These are phyloP conservation scores for Gila orcuttii DNA, from an alignment of 2,113 vertebrate genomes.

Conservation along the genomic window DNA sequence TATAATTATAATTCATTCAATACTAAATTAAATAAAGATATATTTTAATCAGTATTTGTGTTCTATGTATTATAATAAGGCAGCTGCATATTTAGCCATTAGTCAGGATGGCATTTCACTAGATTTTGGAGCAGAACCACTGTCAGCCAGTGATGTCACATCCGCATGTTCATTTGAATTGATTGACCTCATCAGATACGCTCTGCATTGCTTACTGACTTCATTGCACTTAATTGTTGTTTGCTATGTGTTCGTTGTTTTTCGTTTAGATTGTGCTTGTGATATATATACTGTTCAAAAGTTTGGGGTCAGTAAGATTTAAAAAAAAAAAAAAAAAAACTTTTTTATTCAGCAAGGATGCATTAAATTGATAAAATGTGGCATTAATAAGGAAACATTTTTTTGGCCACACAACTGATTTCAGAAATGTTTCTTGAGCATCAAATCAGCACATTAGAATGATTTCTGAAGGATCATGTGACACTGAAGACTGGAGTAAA, in stretches of 20 bases:
- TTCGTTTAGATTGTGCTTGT: background rate
- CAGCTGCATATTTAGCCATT: conserved; percentile 11
- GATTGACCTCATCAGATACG: conserved; percentile 3
- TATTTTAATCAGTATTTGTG: background rate
- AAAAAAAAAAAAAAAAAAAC: too few species aligned
- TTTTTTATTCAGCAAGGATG: background rate
- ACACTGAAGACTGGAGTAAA: background rate
- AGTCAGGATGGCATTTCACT: background rate
- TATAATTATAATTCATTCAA: background rate
- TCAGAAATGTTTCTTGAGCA: background rate
- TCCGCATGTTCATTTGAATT: conserved; percentile 1
- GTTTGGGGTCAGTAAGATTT: conserved; percentile 2
- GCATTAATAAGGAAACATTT: background rate
- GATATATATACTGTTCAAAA: background rate
- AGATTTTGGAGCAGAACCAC: background rate
- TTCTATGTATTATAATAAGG: background rate
- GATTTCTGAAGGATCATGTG: background rate
- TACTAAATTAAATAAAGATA: background rate
- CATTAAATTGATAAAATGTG: background rate
- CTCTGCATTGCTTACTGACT: background rate
- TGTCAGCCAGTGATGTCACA: conserved; percentile 1
- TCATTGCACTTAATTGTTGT: conserved; percentile 14
- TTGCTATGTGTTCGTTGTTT: background rate
- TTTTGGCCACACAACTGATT: too few species aligned
- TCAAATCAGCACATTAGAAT: background rate